Percentiles rank a stretch among this genome's conserved stretches.
phyloP scores from a whole-genome alignment of 2,797 vertebrate species.

The Sandelia bainsii region DNA sequence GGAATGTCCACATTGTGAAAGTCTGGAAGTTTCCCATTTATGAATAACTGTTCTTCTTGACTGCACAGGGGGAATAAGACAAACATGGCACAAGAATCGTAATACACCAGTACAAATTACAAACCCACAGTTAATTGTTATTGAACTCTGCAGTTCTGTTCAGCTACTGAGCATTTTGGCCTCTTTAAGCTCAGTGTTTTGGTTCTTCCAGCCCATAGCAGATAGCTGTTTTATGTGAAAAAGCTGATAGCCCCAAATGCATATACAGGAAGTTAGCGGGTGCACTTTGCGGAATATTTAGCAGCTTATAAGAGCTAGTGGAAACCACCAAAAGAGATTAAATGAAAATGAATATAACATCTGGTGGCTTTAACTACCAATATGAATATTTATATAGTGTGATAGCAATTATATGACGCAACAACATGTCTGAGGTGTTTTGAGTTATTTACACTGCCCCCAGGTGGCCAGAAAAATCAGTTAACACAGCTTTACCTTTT shows the following conservation, averaged over 20 bases:
- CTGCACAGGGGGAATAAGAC: constrained; percentile 55
- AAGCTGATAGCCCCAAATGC: neutral
- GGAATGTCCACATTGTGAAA: constrained; percentile 82
- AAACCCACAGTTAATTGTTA: neutral
- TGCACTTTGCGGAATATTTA: too few species aligned
- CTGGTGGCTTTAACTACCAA: neutral
- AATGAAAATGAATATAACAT: too few species aligned
- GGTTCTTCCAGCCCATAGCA: neutral
- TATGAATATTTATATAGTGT: neutral
- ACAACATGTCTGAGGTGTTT: neutral
- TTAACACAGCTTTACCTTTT: neutral
- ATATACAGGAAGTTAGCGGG: neutral
- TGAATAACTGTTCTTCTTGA: constrained; percentile 84
- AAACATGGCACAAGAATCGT: constrained; percentile 1
- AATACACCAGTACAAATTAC: neutral
- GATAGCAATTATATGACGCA: neutral
- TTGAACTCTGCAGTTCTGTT: neutral
- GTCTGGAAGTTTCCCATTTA: constrained; percentile 84
- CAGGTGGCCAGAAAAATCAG: neutral
- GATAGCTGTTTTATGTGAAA: neutral
- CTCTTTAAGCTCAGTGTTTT: too few species aligned
- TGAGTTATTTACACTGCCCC: neutral
- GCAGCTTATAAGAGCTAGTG: too few species aligned
- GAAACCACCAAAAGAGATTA: too few species aligned
- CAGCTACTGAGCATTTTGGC: too few species aligned